Evolutionary conservation across 2,797 vertebrate genomes (phyloP).

Genomic region (Lagocephalus sceleratus): DNA sequence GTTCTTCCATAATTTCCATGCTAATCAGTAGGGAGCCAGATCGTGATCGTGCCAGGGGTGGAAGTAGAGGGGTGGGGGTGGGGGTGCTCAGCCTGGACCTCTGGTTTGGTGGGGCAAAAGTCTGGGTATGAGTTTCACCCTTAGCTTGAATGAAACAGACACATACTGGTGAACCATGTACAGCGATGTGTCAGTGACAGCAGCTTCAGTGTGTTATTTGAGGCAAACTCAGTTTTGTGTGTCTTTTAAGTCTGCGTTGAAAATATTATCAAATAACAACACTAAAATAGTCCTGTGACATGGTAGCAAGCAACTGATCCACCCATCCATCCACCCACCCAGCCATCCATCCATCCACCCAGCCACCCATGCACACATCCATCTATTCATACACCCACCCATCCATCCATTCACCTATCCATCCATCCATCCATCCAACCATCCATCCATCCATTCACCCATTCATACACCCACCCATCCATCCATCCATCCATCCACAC

Average conservation of each 20-base stretch:
- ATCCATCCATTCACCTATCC: no score
- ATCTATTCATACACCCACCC: no score
- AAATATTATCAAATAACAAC: neutral
- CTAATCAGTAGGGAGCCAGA: slow-evolving; percentile 63
- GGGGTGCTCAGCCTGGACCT: slow-evolving; percentile 39
- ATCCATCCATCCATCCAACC: no score
- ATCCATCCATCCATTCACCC: no score
- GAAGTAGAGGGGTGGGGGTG: slow-evolving; percentile 14
- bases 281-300: no score
- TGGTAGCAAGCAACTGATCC: no score
- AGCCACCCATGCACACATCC: no score
- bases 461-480: no score
- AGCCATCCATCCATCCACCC: no score
- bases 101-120: slow-evolving; percentile 39
- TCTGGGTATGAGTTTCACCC: slow-evolving; percentile 30
- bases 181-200: slow-evolving; percentile 9
- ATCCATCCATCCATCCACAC: no score
- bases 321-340: no score
- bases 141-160: slow-evolving; percentile 41
- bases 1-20: slow-evolving; percentile 65
- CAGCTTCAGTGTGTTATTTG: neutral
- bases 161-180: slow-evolving; percentile 31
- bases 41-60: slow-evolving; percentile 39
- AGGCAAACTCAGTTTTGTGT: slow-evolving; percentile 10
- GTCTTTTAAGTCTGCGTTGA: slow-evolving; percentile 6